phyloP scores from a whole-genome alignment of 37 sponge, comb jelly and placozoan genomes.

The Spongia lamella region DNA sequence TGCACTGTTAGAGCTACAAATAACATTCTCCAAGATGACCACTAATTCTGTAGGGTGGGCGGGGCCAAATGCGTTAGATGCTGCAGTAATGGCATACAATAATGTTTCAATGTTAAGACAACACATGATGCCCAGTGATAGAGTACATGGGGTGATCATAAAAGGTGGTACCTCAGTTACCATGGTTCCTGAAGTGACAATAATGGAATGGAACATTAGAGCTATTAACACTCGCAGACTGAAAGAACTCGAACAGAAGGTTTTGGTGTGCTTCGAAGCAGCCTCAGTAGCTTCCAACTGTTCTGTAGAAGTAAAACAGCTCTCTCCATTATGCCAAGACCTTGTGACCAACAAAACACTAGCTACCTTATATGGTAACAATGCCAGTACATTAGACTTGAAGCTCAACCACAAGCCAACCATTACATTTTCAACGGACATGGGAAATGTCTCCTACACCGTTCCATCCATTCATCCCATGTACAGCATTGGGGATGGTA shows the following conservation, averaged over 20 bases:
- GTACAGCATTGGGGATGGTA: conserved; percentile 61
- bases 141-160: conserved; percentile 82
- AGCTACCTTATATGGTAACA: conserved; percentile 37
- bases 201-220: conserved; percentile 52
- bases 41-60: conserved; percentile 87
- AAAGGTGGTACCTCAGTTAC: conserved; percentile 83
- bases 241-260: conserved; percentile 37
- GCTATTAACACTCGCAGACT: conserved; percentile 63
- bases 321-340: conserved; percentile 28
- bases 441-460: conserved; percentile 85
- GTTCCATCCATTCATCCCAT: conserved; percentile 85
- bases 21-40: conserved; percentile 49
- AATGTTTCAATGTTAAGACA: conserved; percentile 81
- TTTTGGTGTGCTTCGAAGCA: conserved; percentile 50
- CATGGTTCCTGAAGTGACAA: conserved; percentile 73
- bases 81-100: conserved; percentile 88
- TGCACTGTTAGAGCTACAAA: conserved; percentile 16
- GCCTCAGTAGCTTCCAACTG: conserved; percentile 82
- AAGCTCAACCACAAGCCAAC: background rate
- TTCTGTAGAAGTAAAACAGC: conserved; percentile 37
- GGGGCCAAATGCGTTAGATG: conserved; percentile 94
- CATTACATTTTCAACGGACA: conserved; percentile 78
- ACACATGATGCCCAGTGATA: conserved; percentile 86
- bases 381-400: conserved; percentile 26
- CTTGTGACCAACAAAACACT: conserved; percentile 53